Evolutionary conservation across 2,888 invertebrate species (phyloP).

Genomic region (Pristionchus japonicus): DNA sequence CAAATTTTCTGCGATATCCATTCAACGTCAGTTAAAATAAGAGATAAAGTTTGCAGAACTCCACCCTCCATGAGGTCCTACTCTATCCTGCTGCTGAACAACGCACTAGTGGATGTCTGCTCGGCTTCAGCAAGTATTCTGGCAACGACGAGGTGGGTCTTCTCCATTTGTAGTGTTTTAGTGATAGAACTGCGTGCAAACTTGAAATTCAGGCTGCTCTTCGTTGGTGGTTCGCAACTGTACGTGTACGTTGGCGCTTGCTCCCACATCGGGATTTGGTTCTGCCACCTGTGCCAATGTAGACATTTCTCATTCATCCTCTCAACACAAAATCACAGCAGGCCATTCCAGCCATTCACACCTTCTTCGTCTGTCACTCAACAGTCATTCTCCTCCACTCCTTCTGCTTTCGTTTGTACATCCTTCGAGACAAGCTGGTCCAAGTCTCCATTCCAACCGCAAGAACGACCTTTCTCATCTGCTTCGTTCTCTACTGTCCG

Average conservation of each 20-base stretch:
- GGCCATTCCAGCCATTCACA: background rate
- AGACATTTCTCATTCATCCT: background rate
- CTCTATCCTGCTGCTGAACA: background rate
- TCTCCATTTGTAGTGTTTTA: background rate
- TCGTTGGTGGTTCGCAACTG: background rate
- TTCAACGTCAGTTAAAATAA: too few species aligned
- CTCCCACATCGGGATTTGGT: background rate
- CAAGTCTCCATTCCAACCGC: background rate
- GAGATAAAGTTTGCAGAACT: background rate
- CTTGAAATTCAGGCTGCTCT: background rate
- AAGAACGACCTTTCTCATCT: background rate
- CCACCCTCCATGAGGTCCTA: background rate
- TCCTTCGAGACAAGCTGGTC: background rate
- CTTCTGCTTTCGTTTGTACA: background rate
- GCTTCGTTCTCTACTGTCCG: background rate
- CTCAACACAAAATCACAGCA: background rate
- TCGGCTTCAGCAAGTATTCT: background rate
- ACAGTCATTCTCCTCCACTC: background rate
- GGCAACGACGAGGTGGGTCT: background rate
- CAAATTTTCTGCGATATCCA: too few species aligned
- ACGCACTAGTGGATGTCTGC: background rate
- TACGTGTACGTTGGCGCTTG: background rate
- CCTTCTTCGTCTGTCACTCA: background rate
- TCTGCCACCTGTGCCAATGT: background rate
- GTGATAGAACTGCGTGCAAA: background rate